Evolutionary conservation across 2,888 invertebrate species (phyloP).

Genomic region (Xanthia togata): DNA sequence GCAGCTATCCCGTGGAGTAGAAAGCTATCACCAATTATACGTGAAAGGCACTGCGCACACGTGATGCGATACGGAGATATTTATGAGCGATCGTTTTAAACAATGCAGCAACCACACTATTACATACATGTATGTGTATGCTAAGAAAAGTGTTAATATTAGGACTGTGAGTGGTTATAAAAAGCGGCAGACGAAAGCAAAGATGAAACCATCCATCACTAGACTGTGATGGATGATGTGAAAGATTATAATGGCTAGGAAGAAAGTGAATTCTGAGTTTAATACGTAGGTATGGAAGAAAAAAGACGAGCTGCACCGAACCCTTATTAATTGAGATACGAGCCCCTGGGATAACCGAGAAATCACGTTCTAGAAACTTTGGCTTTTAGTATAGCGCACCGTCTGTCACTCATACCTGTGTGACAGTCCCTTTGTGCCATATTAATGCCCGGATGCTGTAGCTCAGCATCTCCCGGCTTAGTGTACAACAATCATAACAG

Average conservation of each 20-base stretch:
- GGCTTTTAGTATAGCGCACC: neutral
- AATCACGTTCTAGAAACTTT: neutral
- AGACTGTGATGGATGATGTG: too few species aligned
- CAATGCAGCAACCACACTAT: neutral
- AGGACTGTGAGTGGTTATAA: neutral
- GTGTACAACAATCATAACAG: constrained; percentile 37
- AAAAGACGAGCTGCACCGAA: neutral
- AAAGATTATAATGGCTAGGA: too few species aligned
- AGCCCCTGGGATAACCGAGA: too few species aligned
- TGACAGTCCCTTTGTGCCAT: neutral
- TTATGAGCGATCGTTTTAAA: neutral
- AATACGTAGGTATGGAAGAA: too few species aligned
- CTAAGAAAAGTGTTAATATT: neutral
- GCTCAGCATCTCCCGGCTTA: constrained; percentile 11
- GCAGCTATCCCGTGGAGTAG: constrained; percentile 60
- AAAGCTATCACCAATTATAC: constrained; percentile 65
- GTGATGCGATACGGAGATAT: constrained; percentile 44
- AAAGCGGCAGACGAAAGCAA: neutral
- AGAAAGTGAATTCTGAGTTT: neutral
- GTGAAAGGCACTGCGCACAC: constrained; percentile 1
- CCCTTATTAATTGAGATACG: neutral
- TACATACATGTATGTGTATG: neutral
- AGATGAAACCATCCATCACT: neutral
- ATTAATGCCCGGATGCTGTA: neutral
- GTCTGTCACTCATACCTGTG: neutral